Percentiles rank a stretch among this genome's conserved stretches.
phyloP scores from a whole-genome alignment of 30 jellyfish, hydroid and myxozoan species.

The Pseudorhiza aurosa region DNA sequence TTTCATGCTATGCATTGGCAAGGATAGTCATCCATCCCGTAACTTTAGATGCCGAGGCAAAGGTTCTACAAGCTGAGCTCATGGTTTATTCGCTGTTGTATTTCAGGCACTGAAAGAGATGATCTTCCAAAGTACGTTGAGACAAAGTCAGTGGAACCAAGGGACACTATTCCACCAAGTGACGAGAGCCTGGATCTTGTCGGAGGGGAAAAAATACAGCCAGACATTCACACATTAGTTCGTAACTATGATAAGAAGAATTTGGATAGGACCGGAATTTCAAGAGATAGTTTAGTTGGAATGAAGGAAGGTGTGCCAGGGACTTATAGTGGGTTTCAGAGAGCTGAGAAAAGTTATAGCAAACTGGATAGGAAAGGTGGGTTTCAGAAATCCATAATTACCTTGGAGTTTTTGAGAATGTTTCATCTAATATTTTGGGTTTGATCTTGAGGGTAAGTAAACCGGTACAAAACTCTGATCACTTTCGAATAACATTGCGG shows the following conservation, averaged over 20 bases:
- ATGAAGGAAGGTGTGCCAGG: constrained; percentile 96
- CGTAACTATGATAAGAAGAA: background rate
- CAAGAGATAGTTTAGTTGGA: constrained; percentile 85
- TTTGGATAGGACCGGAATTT: constrained; percentile 5
- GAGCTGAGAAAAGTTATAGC: constrained; percentile 27
- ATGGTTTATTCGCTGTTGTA: too few species aligned
- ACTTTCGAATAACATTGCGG: too few species aligned
- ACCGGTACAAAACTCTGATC: too few species aligned
- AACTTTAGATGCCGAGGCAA: too few species aligned
- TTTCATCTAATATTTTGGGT: too few species aligned
- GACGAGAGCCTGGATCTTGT: constrained; percentile 15
- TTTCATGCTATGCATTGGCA: too few species aligned
- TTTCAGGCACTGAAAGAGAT: constrained; percentile 52
- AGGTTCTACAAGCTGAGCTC: too few species aligned
- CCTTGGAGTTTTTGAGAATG: too few species aligned
- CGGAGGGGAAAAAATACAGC: constrained; percentile 36
- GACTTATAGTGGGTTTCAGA: constrained; percentile 79
- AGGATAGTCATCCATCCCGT: too few species aligned
- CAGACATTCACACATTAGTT: constrained; percentile 42
- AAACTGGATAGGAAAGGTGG: constrained; percentile 39
- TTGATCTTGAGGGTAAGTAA: too few species aligned
- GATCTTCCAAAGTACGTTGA: constrained; percentile 30
- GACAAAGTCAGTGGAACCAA: background rate
- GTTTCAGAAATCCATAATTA: too few species aligned
- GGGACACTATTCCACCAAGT: background rate